Base-by-base conservation (phyloP, 2,797 vertebrate genomes). In the Tinamus major region DNA sequence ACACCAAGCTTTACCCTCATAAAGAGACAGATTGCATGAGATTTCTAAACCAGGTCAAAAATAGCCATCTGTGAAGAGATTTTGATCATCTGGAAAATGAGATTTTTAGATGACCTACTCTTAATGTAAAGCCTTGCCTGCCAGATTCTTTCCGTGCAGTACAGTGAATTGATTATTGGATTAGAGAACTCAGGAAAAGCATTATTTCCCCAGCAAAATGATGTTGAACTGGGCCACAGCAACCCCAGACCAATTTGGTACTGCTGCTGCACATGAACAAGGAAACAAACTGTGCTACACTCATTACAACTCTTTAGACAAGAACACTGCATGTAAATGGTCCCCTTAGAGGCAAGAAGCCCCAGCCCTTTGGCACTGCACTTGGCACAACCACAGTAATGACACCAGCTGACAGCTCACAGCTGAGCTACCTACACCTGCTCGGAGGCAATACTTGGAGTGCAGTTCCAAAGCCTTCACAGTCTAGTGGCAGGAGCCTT, bases 11-110 rank as follows among this genome's bases (percentile, higher is more conserved):
- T 46, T 19, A 39, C 37, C 84, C 63, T 93, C 31, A 64, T 0
- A 2, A 13, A 87, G 85, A 77, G 78, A 48, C 85, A 92, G 81
- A 94, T 21, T 83, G 92, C 92, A 69, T 31, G 86, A 79, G 53
- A 91, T 93, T 97, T 95, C 78, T 94, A 96, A 97, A 94, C 82
- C 92, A 96, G 90, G 87, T 93, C 92, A 92, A 79, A 84, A 89
- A 77, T 19, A 87, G 81, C 91, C 94, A 93, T 94, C 92, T 91
- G 93, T 62, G 64, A 87, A 79, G 80, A 87, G 90, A 95, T 92
- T 96, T n/a, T 58, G 77, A 92, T 71, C 71, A 91, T 71, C 90
- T 85, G 71, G 92, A 95, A 96, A 94, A 84, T 85, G 49, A 95
- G 86, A 79, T 87, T 94, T 95, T 96, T 93, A 95, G 75, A 79